Base-by-base conservation (phyloP, 2,888 invertebrate species). In the Magallana nippona region DNA sequence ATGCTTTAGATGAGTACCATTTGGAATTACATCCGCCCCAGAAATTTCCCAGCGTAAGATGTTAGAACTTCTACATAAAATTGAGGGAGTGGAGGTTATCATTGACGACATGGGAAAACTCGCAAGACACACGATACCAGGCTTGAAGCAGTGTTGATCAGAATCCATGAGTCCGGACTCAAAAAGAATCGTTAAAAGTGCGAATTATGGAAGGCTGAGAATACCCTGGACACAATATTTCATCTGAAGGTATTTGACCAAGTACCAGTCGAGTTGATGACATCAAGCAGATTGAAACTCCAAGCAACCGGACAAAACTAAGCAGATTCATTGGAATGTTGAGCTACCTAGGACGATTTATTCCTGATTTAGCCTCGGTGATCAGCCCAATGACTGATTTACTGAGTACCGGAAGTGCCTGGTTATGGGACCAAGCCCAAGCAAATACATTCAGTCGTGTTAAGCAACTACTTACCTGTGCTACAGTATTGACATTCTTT, bases 401-500 rank as follows among this genome's bases (percentile, higher is more conserved):
- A 32, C 58, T 82, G 3, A 82, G 55, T 22, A 10, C 78, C 10
- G 78, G 57, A 19, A 78, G 17, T 15, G 78, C 62, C 17, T 78
- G 19, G 56, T 32, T 27, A 13, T 82, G 82, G 77, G 78, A 78
- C 10, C 57, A 15, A 5, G 3, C 78, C 1, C 78, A 82, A 32
- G 27, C 55, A 17, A 32, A 27, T 32, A n/a, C 78, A 13, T 78
- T 32, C 44, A 78, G 5, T n/a, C n/a, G 55, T 32, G 44, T 78
- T 55, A 78, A 78, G 57, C 10, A 63, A 55, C 8, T 82, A 27
- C 11, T 90, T 22, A 82, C 79, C 11, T 71, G 77, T 15, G 78
- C 89, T 55, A 84, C 85, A 15, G 83, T 84, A 2, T 82, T 89
- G 19, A 78, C 82, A 32, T 88, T 19, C 44, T 88, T 87, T 83